Percentiles rank a stretch among this genome's conserved stretches.
phyloP scores from a whole-genome alignment of 1,140 invertebrate genomes.

The Lepidostoma basale region DNA sequence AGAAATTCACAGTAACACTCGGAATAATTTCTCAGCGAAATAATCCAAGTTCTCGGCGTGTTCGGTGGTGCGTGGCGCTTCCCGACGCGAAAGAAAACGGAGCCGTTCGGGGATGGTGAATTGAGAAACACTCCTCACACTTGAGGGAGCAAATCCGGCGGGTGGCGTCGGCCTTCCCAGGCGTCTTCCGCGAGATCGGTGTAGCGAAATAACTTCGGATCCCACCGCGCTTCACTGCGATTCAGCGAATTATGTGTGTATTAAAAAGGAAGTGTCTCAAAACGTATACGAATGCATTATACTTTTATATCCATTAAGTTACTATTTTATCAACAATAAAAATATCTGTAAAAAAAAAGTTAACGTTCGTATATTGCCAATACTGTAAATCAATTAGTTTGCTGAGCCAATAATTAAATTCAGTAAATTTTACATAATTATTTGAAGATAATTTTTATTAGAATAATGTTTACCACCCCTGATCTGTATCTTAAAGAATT shows the following conservation, averaged over 20 bases:
- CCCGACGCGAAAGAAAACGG: conserved; percentile 8
- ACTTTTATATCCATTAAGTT: too few species aligned
- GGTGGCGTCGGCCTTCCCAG: conserved; percentile 26
- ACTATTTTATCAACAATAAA: too few species aligned
- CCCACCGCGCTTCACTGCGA: not conserved
- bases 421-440: too few species aligned
- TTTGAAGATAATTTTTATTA: too few species aligned
- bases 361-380: too few species aligned
- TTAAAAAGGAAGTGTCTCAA: too few species aligned
- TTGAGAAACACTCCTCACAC: conserved; percentile 28
- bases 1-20: not conserved
- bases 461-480: too few species aligned
- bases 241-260: not conserved
- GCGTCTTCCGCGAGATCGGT: conserved; percentile 8
- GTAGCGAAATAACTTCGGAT: conserved; percentile 17
- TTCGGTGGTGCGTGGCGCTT: not conserved
- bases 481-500: too few species aligned
- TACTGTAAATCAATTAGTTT: too few species aligned
- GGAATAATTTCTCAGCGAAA: conserved; percentile 1
- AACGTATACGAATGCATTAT: too few species aligned
- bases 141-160: conserved; percentile 27
- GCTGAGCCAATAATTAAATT: too few species aligned
- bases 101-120: conserved; percentile 17
- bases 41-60: not conserved
- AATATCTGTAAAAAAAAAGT: too few species aligned